Conservation (phyloP, 53 echinoderm and acorn worm genomes). For the Hippasteria phrygiana region DNA sequence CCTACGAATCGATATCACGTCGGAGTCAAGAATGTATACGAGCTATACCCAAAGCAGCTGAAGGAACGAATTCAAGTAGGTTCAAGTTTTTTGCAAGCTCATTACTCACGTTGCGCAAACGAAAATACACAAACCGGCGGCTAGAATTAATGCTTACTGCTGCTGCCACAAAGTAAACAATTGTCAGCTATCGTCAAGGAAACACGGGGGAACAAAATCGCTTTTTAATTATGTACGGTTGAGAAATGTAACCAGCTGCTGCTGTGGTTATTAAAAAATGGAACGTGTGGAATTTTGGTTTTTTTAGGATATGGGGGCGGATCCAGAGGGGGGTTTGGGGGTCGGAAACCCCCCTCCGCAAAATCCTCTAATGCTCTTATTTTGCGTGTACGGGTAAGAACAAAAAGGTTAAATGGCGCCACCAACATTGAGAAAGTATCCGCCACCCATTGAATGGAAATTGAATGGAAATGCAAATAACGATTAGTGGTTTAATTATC, state of each 20-base stretch:
- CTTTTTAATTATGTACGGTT: neutral
- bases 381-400: too few relatives aligned
- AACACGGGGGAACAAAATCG: neutral
- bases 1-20: constrained; percentile 84
- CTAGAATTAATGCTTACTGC: neutral
- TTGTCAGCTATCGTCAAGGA: neutral
- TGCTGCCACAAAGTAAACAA: neutral
- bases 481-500: neutral
- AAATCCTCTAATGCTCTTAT: too few relatives aligned
- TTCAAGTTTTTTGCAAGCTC: neutral
- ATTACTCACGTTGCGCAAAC: neutral
- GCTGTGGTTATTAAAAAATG: too few relatives aligned
- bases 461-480: neutral
- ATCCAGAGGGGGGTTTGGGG: too few relatives aligned
- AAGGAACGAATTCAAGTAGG: constrained; percentile 95
- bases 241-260: too few relatives aligned
- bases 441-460: too few relatives aligned
- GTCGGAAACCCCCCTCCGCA: too few relatives aligned
- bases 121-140: neutral
- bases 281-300: neutral
- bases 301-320: neutral
- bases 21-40: constrained; percentile 93
- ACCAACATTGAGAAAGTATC: too few relatives aligned
- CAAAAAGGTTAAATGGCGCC: too few relatives aligned
- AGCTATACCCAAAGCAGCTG: constrained; percentile 90